Conservation (phyloP, 1,140 invertebrate species). For the Conus betulinus region DNA sequence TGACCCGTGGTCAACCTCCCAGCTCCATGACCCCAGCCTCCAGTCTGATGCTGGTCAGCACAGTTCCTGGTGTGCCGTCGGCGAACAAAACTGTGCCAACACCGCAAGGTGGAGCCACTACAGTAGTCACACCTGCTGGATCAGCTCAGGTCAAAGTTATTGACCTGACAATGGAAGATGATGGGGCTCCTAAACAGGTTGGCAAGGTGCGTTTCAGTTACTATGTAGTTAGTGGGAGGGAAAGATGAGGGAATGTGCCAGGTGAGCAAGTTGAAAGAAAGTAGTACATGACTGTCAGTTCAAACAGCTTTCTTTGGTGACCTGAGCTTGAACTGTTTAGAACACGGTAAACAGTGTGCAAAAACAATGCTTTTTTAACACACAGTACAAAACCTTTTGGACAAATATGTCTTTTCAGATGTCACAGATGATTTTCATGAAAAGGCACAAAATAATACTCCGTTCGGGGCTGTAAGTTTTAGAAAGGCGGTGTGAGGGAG, state of each 20-base stretch:
- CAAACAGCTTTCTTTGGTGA: no score
- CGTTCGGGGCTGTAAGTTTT: no score
- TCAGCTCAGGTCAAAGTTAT: slow-evolving; percentile 46
- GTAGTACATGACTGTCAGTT: no score
- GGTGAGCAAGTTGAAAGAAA: no score
- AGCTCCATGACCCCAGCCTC: background rate
- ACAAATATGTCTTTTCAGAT: no score
- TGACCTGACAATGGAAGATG: slow-evolving; percentile 58
- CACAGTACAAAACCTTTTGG: no score
- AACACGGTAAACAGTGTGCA: no score
- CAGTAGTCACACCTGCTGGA: background rate
- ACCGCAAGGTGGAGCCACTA: background rate
- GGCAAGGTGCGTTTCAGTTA: slow-evolving; percentile 19
- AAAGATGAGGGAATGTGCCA: background rate
- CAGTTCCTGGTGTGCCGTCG: background rate
- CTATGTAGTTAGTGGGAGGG: background rate
- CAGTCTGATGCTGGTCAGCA: slow-evolving; percentile 21
- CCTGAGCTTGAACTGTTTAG: no score
- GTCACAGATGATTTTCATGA: no score
- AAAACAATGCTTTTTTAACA: no score
- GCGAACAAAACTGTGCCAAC: slow-evolving; percentile 8
- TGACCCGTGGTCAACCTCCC: background rate
- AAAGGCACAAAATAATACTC: no score
- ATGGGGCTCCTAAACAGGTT: slow-evolving; percentile 32
- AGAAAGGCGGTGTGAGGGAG: no score